phyloP scores from a whole-genome alignment of 1,140 invertebrate species.

The Agrilus planipennis region DNA sequence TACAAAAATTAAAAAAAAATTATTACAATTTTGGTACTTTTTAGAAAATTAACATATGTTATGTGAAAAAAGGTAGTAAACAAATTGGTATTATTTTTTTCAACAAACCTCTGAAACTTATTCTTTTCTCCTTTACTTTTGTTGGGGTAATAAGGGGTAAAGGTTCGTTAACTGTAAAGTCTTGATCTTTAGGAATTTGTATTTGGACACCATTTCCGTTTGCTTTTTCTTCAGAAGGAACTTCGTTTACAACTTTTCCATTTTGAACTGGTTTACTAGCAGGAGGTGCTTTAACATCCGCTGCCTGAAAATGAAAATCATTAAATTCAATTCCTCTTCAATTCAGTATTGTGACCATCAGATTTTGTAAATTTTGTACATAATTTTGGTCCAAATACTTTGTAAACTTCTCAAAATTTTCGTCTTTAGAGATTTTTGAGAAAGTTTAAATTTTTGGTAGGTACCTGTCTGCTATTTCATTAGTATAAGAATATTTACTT shows the following conservation, averaged over 20 bases:
- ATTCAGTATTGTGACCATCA: conserved; percentile 17
- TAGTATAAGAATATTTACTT: conserved; percentile 8
- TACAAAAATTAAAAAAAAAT: conserved; percentile 1
- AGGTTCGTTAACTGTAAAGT: too few relatives aligned
- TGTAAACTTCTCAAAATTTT: neutral
- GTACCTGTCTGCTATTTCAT: too few relatives aligned
- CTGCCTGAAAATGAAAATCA: neutral
- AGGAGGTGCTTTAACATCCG: too few relatives aligned
- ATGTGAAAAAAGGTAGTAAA: neutral
- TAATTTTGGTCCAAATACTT: neutral
- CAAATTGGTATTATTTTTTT: neutral
- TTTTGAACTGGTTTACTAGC: too few relatives aligned
- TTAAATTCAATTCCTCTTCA: conserved; percentile 3
- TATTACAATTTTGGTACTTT: neutral
- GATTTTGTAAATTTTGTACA: conserved; percentile 12
- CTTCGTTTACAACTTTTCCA: too few relatives aligned
- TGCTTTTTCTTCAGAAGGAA: too few relatives aligned
- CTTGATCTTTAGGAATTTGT: too few relatives aligned
- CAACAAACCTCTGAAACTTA: conserved; percentile 8
- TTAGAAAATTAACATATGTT: neutral
- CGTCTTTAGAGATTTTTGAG: neutral
- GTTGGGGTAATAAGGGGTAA: too few relatives aligned
- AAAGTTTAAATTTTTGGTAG: neutral
- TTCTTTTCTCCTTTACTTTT: conserved; percentile 8
- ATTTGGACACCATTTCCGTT: too few relatives aligned